A percentile compares a stretch with the other conserved stretches of the same genome.
phyloP scores from a whole-genome alignment of 2,888 invertebrate genomes.

The Pediacus dermestoides region DNA sequence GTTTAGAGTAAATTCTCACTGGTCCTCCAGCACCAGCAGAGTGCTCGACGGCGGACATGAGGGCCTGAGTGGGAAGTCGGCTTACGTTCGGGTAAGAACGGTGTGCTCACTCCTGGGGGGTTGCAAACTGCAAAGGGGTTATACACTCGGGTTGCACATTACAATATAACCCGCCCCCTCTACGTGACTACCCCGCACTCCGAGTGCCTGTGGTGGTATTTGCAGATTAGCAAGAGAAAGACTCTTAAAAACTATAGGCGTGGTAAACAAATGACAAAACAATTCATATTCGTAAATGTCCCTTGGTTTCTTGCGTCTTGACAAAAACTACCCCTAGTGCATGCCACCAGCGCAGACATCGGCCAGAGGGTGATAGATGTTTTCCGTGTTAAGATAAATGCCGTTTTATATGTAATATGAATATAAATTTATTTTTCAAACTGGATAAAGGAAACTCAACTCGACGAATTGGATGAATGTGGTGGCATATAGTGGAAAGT shows the following conservation, averaged over 20 bases:
- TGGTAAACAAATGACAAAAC: constrained; percentile 28
- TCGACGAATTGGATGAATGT: no score
- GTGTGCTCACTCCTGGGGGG: constrained; percentile 29
- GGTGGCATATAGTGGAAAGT: no score
- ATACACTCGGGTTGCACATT: constrained; percentile 37
- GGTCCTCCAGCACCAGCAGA: constrained; percentile 14
- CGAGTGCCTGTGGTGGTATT: constrained; percentile 31
- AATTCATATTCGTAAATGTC: constrained; percentile 19
- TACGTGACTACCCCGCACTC: constrained; percentile 19
- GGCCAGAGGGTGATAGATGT: no score
- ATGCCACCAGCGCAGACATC: no score
- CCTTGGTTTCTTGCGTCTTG: constrained; percentile 9
- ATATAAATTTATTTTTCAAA: constrained; percentile 4
- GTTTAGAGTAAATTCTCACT: no score
- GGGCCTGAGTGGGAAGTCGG: constrained; percentile 37
- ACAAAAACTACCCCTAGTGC: constrained; percentile 8
- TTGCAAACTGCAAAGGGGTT: constrained; percentile 39
- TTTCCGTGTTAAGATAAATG: no score
- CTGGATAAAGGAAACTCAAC: no score
- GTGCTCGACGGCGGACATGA: constrained; percentile 26
- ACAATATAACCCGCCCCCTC: constrained; percentile 38
- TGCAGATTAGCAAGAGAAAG: constrained; percentile 27
- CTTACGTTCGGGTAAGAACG: constrained; percentile 36
- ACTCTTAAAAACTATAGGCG: constrained; percentile 27
- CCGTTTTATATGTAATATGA: no score